Evolutionary conservation across 2,113 vertebrate species (phyloP), one percentile per base, ranked within the genome.

Genomic region (Henicopernis longicauda): DNA sequence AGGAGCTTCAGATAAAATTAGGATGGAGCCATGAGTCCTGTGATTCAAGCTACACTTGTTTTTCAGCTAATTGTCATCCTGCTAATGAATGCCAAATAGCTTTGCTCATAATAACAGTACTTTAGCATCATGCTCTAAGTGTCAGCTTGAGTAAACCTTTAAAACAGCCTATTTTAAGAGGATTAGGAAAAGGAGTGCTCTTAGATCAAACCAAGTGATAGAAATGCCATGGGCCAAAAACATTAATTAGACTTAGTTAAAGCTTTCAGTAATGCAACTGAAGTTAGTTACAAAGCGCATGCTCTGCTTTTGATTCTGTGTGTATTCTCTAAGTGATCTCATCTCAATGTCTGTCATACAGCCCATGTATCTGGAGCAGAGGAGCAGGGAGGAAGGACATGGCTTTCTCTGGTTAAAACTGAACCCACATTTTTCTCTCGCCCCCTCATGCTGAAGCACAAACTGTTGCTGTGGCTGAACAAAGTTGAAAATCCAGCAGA

Each of bases 241-340:
- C 38, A 31, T 82, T 54, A 49, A 82, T 93, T 77, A 83, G 45
- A 26, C 50, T 80, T 67, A 18, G 58, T 82, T 96, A 58, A 90
- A 93, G 40, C 44, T 78, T 91, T 71, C 69, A 57, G 69, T 34
- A 52, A 13, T 11, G 3, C 31, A 78, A 3, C 27, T 84, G 0
- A 63, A 81, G 55, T 62, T 50, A 61, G 71, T 31, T 88, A 44
- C 34, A 20, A 65, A 82, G 71, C 8, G 0, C 22, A 17, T 7
- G 0, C n/a, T 58, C 29, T 32, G 32, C 47, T 72, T 71, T 63
- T 47, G 55, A 3, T 11, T 9, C 25, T 0, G 16, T 3, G 0
- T 36, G 47, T 12, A 2, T 59, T 69, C 61, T 82, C 50, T 34
- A 7, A 14, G 70, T 5, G 36, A 32, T 47, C 57, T 72, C 23